Evolutionary conservation across 2,888 invertebrate species (phyloP).

Genomic region (Blomia tropicalis): DNA sequence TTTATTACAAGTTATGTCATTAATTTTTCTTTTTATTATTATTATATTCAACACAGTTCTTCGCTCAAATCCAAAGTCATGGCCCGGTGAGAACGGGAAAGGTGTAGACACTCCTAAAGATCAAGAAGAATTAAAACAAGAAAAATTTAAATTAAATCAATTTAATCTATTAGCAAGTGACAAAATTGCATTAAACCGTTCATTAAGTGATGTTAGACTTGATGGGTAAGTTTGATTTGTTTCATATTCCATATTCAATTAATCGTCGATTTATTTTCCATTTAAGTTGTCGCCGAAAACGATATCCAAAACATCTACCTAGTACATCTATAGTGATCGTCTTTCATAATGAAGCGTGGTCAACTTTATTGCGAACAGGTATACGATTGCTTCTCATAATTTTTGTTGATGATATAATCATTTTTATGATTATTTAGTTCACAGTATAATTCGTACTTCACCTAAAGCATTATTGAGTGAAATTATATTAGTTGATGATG

Average conservation of each 20-base stretch:
- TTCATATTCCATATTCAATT: conserved; percentile 2
- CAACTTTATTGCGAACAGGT: conserved; percentile 69
- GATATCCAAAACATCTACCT: conserved; percentile 60
- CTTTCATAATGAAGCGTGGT: conserved; percentile 99
- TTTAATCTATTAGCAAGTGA: conserved; percentile 96
- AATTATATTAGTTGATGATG: conserved; percentile 93
- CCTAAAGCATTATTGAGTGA: conserved; percentile 72
- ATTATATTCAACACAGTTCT: conserved; percentile 5
- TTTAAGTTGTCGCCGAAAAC: conserved; percentile 59
- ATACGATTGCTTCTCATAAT: background rate
- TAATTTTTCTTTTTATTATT: background rate
- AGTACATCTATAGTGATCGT: conserved; percentile 93
- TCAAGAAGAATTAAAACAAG: conserved; percentile 71
- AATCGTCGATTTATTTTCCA: conserved; percentile 23
- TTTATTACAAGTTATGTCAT: background rate
- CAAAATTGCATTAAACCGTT: conserved; percentile 87
- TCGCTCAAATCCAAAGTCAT: conserved; percentile 32
- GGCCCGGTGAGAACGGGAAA: conserved; percentile 76
- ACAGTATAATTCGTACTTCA: conserved; percentile 90
- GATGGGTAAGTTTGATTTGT: conserved; percentile 52
- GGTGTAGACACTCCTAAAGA: conserved; percentile 76
- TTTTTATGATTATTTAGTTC: conserved; percentile 42
- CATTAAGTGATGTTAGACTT: conserved; percentile 78
- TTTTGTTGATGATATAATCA: background rate
- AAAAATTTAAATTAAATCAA: conserved; percentile 93